Percentiles rank a stretch among this genome's conserved stretches.
These are phyloP conservation scores for Ceraclea dissimilis DNA, from an alignment of 2,888 invertebrate species.

Conservation along the genomic window DNA sequence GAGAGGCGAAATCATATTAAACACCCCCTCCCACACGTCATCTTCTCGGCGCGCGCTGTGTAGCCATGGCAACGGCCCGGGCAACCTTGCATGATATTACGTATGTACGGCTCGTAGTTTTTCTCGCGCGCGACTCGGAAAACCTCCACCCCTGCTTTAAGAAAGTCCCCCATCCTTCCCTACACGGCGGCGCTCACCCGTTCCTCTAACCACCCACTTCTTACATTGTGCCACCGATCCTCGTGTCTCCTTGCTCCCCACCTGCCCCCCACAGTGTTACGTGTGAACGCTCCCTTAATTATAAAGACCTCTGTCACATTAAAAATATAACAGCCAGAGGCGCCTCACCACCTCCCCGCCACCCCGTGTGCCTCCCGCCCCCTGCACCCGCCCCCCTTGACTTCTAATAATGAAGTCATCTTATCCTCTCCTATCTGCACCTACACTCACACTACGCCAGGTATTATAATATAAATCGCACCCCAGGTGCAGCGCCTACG, in stretches of 20 bases:
- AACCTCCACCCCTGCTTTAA: slow-evolving; percentile 15
- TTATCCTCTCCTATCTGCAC: too few relatives aligned
- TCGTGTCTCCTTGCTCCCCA: slow-evolving; percentile 18
- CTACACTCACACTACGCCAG: too few relatives aligned
- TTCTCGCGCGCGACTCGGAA: slow-evolving; percentile 34
- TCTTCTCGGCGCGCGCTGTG: slow-evolving; percentile 37
- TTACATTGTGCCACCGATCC: slow-evolving; percentile 27
- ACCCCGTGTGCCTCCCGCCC: neutral
- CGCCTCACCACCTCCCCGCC: neutral
- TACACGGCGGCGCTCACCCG: slow-evolving; percentile 31
- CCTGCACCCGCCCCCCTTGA: neutral
- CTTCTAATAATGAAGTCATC: neutral
- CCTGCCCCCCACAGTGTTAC: slow-evolving; percentile 21
- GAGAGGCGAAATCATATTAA: slow-evolving; percentile 38
- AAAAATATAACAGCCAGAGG: slow-evolving; percentile 1
- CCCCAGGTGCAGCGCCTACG: too few relatives aligned
- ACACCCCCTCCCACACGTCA: slow-evolving; percentile 27
- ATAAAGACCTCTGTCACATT: slow-evolving; percentile 13
- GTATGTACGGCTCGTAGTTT: slow-evolving; percentile 40
- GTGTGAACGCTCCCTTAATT: slow-evolving; percentile 27
- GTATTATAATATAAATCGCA: too few relatives aligned
- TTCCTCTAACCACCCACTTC: slow-evolving; percentile 25
- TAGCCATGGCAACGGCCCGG: slow-evolving; percentile 59
- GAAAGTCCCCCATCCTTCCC: slow-evolving; percentile 12
- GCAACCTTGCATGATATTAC: slow-evolving; percentile 46